Evolutionary conservation across 1,140 invertebrate genomes (phyloP), one percentile per base, ranked within the genome.

Genomic region (Aphelinus certus): DNA sequence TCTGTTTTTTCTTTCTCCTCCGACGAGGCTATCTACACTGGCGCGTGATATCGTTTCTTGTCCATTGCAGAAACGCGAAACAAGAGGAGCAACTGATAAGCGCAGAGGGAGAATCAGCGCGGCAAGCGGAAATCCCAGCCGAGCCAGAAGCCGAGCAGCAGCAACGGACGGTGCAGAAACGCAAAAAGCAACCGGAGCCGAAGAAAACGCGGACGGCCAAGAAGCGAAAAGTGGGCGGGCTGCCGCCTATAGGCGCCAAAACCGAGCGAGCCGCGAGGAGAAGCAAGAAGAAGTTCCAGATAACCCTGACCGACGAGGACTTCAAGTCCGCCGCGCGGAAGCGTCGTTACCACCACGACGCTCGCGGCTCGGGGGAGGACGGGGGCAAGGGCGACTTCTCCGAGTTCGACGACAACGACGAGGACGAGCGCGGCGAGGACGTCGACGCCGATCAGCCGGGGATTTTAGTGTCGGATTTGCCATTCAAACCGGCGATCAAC

Each of bases 401-500:
- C 26, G 82, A 86, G 66, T 87, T 86, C 71, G 85, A 86, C 42
- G 72, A 72, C 7, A 81, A 80, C 0, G 78, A 82, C 1, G 71
- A 71, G 4, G 77, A 78, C 1, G 60, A 77, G 58, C 61, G 1
- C 6, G n/a, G 9, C 3, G 45, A 46, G 45, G 45, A 49, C 7
- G n/a, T 7, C 2, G 9, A 6, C 5, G 3, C 3, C 67, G 57
- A 1, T 67, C 77, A 4, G 3, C 7, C 0, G 6, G 82, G 83
- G 0, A 79, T 88, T 48, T 74, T 80, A 7, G 75, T 88, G 3
- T 80, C 81, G 1, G 70, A 87, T 57, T 65, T 88, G 46, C 82
- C 84, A 6, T 87, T 81, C 69, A 88, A 83, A 58, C 85, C 87
- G 0, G 83, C 68, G 67, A 76, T 81, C 10, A 86, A 87, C 71